Evolutionary conservation across 2,113 vertebrate species (phyloP).

Genomic region (Heptranchias perlo): DNA sequence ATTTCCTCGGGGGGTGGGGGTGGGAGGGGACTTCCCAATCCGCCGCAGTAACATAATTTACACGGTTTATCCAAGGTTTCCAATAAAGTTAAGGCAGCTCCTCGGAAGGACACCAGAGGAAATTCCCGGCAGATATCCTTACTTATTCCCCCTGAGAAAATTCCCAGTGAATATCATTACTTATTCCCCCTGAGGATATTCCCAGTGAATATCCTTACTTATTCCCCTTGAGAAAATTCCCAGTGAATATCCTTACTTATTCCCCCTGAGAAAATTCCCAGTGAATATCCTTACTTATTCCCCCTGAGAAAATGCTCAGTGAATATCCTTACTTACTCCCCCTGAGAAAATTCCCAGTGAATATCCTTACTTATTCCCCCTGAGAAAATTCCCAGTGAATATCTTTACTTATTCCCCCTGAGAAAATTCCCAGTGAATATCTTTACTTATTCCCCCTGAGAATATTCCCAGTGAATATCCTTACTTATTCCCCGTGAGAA

Average conservation of each 20-base stretch:
- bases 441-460: neutral
- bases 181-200: neutral
- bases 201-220: neutral
- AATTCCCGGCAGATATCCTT: neutral
- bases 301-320: neutral
- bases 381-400: neutral
- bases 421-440: neutral
- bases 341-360: neutral
- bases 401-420: neutral
- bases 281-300: neutral
- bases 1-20: neutral
- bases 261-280: neutral
- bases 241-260: neutral
- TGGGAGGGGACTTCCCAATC: neutral
- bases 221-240: neutral
- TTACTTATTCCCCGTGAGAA: neutral
- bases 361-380: neutral
- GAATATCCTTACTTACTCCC: neutral
- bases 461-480: neutral
- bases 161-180: neutral
- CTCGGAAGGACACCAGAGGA: neutral
- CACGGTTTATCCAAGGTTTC: neutral
- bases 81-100: neutral
- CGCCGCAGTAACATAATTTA: neutral
- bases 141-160: neutral